Base-by-base conservation (phyloP, 1,140 invertebrate species). In the Bathynomus jamesi region DNA sequence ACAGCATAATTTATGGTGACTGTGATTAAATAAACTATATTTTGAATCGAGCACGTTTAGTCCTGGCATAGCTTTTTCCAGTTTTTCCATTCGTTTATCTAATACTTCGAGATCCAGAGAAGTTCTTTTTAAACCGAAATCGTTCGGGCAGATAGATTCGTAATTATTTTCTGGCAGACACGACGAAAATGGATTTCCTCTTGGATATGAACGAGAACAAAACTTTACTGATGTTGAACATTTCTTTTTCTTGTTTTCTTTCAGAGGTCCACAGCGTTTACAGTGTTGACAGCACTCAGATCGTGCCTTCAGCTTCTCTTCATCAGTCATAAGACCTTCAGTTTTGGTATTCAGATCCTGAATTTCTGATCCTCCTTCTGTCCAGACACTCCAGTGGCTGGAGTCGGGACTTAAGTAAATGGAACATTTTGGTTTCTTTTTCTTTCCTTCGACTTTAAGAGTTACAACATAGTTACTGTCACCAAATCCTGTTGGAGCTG, bases 391-490 rank as follows among this genome's bases (percentile, higher is more conserved):
- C 13, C 28, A 61, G 2, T 53, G 60, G 67, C 27, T 61, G 1
- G 46, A 10, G 3, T 60, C 46, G 17, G 40, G 8, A 4, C 61
- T 61, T 28, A 61, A 30, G 28, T 61, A 69, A 17, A 53, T 69
- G 28, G 67, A 69, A 29, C 53, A 61, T 61, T 53, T 61, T 10
- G 67, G 61, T 21, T 46, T 53, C 30, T 25, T 67, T 25, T 24
- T 25, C 24, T 60, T 46, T 7, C 71, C 75, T 30, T 70, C 61
- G 27, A 77, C 72, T 28, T 72, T 70, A 24, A 77, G 68, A 30
- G 76, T 77, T 60, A 77, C 76, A 10, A 77, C 72, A 53, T 74
- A 77, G 31, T 76, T 72, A 21, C 72, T 70, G 53, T 77, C 72
- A 31, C 75, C 72, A 63, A 74, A 77, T 27, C 75, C 72, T 21